Evolutionary conservation across 64 coral and sea anemone species (phyloP), one percentile per base, ranked within the genome.

Genomic region (Pachyseris speciosa): DNA sequence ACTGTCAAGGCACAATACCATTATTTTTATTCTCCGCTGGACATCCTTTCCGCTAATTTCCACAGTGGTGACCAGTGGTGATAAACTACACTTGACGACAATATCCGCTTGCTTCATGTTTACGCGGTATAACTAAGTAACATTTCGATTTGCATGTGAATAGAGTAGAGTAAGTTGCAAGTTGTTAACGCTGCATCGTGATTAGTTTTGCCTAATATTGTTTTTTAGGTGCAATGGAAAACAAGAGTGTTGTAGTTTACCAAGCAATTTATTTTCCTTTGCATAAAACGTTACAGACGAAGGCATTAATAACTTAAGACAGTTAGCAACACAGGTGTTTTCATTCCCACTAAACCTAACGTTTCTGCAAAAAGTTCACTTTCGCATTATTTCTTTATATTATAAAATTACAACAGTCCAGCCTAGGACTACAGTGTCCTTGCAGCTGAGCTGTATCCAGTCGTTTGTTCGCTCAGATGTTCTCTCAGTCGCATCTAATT

Each of bases 171-270:
- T 9, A n/a, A 44, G 22, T 2, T 74, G 24, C 24, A 28, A 44
- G 70, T 74, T 40, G 37, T 74, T 45, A 74, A n/a, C 70, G 13
- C 70, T 39, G 70, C 39, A 74, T 74, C 25, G 19, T 74, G 38
- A 74, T 74, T 74, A 44, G 20, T 22, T 74, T 74, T 45, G 8
- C 22, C 27, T 22, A 74, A 9, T 45, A 3, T 15, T 57, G 39
- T 43, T 7, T 26, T 44, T 44, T 74, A 8, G 4, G 9, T 44
- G 70, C 6, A n/a, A 26, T 74, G 24, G 16, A 25, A 74, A 11
- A 45, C 39, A 74, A 0, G 2, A 17, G 7, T 44, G 10, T 42
- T 2, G 24, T 25, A 26, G 11, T 11, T 44, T 43, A 37, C 19
- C 39, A 43, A 11, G 8, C 64, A 67, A 34, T 32, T 12, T 12